A percentile compares a stretch with the other conserved stretches of the same genome.
Evolutionary conservation across 2,888 invertebrate species (phyloP).

Genomic region (Bursaphelenchus okinawaensis): DNA sequence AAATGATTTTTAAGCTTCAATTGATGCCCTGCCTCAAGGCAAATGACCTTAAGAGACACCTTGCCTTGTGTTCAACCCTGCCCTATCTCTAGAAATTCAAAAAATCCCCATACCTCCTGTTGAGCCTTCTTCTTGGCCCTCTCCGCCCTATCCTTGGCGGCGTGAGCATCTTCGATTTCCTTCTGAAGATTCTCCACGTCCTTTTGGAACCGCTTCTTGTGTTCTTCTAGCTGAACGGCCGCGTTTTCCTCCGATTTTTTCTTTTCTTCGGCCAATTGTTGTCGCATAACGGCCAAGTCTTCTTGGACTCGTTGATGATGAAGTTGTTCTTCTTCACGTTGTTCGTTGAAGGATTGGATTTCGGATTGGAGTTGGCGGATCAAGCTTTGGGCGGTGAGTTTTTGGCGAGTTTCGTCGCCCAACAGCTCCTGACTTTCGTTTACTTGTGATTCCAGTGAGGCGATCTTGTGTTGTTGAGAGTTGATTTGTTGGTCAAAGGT

Average conservation of each 20-base stretch:
- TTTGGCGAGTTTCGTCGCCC: slow-evolving; percentile 88
- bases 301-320: slow-evolving; percentile 68
- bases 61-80: too few species aligned
- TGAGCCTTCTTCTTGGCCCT: slow-evolving; percentile 90
- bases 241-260: slow-evolving; percentile 90
- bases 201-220: slow-evolving; percentile 77
- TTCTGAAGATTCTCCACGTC: slow-evolving; percentile 80
- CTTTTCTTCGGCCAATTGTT: slow-evolving; percentile 66
- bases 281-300: slow-evolving; percentile 24
- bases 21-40: too few species aligned
- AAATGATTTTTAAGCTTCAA: too few species aligned
- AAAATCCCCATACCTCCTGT: slow-evolving; percentile 67
- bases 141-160: slow-evolving; percentile 42
- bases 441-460: slow-evolving; percentile 78
- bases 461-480: slow-evolving; percentile 77
- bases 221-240: slow-evolving; percentile 78
- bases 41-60: too few species aligned
- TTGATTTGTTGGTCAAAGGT: slow-evolving; percentile 83
- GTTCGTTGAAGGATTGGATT: slow-evolving; percentile 69
- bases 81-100: not conserved
- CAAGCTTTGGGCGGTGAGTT: slow-evolving; percentile 66
- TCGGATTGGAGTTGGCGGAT: slow-evolving; percentile 85
- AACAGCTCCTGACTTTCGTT: slow-evolving; percentile 59
- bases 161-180: slow-evolving; percentile 68
- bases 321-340: slow-evolving; percentile 79